phyloP scores from a whole-genome alignment of 2,113 vertebrate species.

The Paradoxurus hermaphroditus region DNA sequence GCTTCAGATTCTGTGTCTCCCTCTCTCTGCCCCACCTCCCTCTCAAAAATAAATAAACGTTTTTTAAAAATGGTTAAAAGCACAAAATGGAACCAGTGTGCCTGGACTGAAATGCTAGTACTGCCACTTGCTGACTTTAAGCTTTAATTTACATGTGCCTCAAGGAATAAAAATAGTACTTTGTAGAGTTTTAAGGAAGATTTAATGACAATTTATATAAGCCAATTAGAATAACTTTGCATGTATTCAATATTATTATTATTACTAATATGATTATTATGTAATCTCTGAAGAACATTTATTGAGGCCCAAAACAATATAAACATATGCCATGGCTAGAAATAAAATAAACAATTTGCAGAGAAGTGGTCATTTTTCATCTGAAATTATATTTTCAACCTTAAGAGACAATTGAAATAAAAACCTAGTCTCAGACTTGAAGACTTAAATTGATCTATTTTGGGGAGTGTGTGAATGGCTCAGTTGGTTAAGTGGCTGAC shows the following conservation, averaged over 20 bases:
- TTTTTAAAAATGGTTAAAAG: background rate
- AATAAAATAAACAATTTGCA: background rate
- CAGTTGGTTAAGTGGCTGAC: no score
- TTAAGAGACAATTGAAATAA: background rate
- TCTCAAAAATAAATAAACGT: no score
- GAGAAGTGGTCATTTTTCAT: background rate
- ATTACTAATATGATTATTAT: background rate
- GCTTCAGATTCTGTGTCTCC: no score
- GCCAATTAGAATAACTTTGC: background rate
- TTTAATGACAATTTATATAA: background rate
- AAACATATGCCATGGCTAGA: background rate
- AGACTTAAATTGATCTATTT: background rate
- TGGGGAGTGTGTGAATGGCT: background rate
- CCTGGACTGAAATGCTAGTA: background rate
- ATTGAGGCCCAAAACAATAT: background rate
- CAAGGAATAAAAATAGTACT: background rate
- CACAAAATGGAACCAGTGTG: background rate
- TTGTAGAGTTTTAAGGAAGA: background rate
- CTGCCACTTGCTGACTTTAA: background rate
- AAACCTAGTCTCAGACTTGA: background rate
- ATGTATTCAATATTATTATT: background rate
- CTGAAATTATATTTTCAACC: background rate
- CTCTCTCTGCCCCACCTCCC: no score
- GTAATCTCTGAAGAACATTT: background rate
- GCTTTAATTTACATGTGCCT: background rate